phyloP scores from a whole-genome alignment of 37 sponge, comb jelly and placozoan genomes.

The Cliona cf. orientalis region DNA sequence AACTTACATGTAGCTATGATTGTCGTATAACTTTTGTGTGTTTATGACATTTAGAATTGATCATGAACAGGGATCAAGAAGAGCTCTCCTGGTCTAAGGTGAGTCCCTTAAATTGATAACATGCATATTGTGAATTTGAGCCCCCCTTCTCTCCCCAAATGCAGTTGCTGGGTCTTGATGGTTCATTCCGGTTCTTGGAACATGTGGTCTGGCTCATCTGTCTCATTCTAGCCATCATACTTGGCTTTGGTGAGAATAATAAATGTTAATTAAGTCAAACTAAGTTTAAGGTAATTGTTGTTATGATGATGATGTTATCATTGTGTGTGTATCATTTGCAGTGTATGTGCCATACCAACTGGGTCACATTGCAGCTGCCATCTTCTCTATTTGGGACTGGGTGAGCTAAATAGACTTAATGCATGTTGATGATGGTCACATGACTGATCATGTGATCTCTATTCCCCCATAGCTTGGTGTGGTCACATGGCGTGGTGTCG shows the following conservation, averaged over 20 bases:
- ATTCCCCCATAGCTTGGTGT: slow-evolving; percentile 31
- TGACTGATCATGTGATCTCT: not conserved
- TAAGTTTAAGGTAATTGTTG: no score
- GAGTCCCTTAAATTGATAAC: not conserved
- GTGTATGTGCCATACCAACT: slow-evolving; percentile 75
- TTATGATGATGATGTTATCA: not conserved
- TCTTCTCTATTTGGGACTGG: slow-evolving; percentile 45
- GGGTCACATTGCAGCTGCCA: slow-evolving; percentile 43
- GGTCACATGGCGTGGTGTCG: slow-evolving; percentile 37
- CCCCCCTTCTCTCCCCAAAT: not conserved
- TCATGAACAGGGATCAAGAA: slow-evolving; percentile 27
- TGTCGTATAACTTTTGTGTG: not conserved
- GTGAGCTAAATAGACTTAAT: slow-evolving; percentile 36
- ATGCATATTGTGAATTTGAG: not conserved
- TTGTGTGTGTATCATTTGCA: slow-evolving; percentile 13
- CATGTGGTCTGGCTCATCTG: slow-evolving; percentile 90
- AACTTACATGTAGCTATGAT: not conserved
- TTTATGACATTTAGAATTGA: slow-evolving; percentile 6
- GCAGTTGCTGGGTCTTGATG: slow-evolving; percentile 92
- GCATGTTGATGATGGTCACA: not conserved
- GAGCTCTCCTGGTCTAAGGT: slow-evolving; percentile 76
- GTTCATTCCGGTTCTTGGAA: slow-evolving; percentile 85
- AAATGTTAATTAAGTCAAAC: no score
- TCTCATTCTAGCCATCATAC: slow-evolving; percentile 63
- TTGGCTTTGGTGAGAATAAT: slow-evolving; percentile 74